Evolutionary conservation across 2,797 vertebrate genomes (phyloP), one percentile per base, ranked within the genome.

Genomic region (Dendrocincla fuliginosa): DNA sequence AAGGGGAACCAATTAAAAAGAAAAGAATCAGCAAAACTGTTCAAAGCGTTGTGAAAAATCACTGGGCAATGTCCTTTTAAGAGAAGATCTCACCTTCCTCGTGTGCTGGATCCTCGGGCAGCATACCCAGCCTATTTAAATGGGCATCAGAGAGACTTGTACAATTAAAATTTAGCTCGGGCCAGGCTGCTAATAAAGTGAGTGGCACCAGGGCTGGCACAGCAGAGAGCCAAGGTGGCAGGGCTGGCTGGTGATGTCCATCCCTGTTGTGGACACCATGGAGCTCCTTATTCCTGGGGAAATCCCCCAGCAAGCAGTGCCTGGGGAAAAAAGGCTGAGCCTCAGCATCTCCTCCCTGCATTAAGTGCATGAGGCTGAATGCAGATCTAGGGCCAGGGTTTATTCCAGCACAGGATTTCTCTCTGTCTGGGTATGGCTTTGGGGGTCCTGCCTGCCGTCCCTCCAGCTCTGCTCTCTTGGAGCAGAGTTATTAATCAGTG

Each of bases 1-100:
- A 80, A 94, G 80, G 94, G 96, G 95, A 97, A 93, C 90, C 96
- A 96, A 97, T 97, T 96, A 97, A 96, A 96, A 96, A 96, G 35
- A 92, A 91, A 95, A 97, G 85, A 90, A 90, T 92, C 93, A 73
- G 94, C 95, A 93, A 88, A 97, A 92, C 47, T 39, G 63, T 89
- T 96, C 95, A 86, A 95, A 94, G 93, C 78, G 53, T 46, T 77
- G 73, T 95, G 85, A 96, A 96, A 96, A 95, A 95, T 95, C 90
- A 89, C 93, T 7, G 61, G 86, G 95, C 91, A 90, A 78, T 5
- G 35, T 92, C 83, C 87, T 96, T 95, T 95, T 60, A 61, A 95
- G 94, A 64, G 77, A 93, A 78, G 73, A 93, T 73, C 92, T 95
- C 90, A 95, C 91, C 96, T 95, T 91, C 87, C 83, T 76, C 27